These are phyloP conservation scores for Sarcophaga peregrina DNA, from an alignment of 1,140 invertebrate species.

Conservation along the genomic window DNA sequence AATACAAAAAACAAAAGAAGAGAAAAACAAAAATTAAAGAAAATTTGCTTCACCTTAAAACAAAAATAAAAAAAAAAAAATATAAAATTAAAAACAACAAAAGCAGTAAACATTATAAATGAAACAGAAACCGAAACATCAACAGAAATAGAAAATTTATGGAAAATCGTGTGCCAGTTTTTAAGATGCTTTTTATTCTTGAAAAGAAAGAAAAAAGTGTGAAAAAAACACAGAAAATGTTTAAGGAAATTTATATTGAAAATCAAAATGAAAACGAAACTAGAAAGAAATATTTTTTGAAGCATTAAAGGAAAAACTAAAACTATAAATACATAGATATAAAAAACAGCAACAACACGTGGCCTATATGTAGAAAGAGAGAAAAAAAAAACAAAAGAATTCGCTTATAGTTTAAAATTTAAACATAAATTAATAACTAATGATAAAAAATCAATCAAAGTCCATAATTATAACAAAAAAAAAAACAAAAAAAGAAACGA, in stretches of 20 bases:
- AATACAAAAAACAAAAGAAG: background rate
- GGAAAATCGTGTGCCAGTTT: constrained; percentile 34
- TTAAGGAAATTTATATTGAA: background rate
- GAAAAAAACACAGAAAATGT: background rate
- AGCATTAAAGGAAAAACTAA: background rate
- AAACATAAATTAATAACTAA: background rate
- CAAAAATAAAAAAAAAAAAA: constrained; percentile 2
- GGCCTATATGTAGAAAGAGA: constrained; percentile 29
- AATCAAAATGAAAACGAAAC: background rate
- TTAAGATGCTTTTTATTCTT: background rate
- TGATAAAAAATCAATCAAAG: background rate
- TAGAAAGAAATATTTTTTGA: background rate
- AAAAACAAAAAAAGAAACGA: no score
- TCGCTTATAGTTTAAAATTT: constrained; percentile 15
- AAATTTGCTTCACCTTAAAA: constrained; percentile 17
- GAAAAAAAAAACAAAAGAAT: background rate
- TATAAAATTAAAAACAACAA: background rate
- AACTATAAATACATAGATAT: no score
- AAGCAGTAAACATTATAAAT: background rate
- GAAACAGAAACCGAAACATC: background rate
- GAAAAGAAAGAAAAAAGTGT: background rate
- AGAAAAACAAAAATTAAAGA: background rate
- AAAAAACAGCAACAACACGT: constrained; percentile 26
- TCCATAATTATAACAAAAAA: background rate
- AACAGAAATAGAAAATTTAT: no score